Base-by-base conservation (phyloP, 1,140 invertebrate genomes). In the Dicyema japonicum region DNA sequence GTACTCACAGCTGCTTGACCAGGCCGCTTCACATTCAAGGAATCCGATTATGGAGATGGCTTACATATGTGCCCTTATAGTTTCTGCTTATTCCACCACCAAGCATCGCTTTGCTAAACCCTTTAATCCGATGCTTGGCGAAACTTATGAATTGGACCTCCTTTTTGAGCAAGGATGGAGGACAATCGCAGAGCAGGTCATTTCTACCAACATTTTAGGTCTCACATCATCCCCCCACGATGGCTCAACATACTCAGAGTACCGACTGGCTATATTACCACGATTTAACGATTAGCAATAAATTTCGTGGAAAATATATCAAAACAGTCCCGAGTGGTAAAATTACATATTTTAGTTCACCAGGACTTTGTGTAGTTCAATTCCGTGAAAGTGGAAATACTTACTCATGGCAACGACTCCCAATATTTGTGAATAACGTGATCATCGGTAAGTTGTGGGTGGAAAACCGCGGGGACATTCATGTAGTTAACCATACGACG, bases 371-470 rank as follows among this genome's bases (percentile, higher is more conserved):
- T 39, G 25, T n/a, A n/a, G n/a, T n/a, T n/a, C n/a, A n/a, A n/a
- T n/a, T n/a, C n/a, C n/a, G n/a, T n/a, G 11, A 18, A 9, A 14
- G 7, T 16, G 15, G 15, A 8, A 11, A 30, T 11, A 19, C 44
- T 85, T 88, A 75, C 45, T 70, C 72, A 5, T 90, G 78, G 72
- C 58, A 69, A 32, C 85, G 88, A 41, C 72, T 90, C 9, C 80
- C 74, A n/a, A 88, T 76, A 7, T 82, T 74, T 12, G 70, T 82
- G 5, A 76, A 88, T 52, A 90, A 90, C 50, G 85, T 88, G 32
- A 85, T 90, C 36, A 74, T 90, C 19, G 80, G 80, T 29, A 78
- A 76, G 54, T 59, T 90, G 29, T 90, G 80, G 80, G 72, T 90
- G 5, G 80, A 88, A 55, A 72, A 88, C 46, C 72, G 76, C 42